These are phyloP conservation scores for Cyprinodon brontotheroides DNA, from an alignment of 2,113 vertebrate genomes.

Conservation along the genomic window DNA sequence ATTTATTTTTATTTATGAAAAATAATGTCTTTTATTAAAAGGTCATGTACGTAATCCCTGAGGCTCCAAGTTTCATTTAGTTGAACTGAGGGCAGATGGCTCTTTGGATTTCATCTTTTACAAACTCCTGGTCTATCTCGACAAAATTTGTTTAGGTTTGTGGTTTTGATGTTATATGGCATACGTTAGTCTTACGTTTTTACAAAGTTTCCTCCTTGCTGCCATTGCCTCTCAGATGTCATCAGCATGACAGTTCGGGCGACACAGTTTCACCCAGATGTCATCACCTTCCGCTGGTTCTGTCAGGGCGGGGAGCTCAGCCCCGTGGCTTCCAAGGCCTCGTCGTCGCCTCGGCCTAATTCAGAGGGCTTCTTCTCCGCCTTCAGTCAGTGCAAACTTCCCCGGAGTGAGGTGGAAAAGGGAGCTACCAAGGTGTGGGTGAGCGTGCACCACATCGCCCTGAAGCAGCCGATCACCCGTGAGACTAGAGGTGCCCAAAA, in stretches of 20 bases:
- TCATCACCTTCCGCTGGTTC: slow-evolving; percentile 84
- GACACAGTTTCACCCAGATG: slow-evolving; percentile 77
- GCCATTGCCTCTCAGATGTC: slow-evolving; percentile 57
- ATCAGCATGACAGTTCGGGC: slow-evolving; percentile 74
- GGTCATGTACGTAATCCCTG: no score
- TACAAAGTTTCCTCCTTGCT: background rate
- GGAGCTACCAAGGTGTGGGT: slow-evolving; percentile 80
- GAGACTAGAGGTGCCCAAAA: slow-evolving; percentile 75
- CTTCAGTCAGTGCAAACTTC: slow-evolving; percentile 79
- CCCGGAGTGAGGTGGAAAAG: slow-evolving; percentile 70
- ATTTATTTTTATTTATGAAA: no score
- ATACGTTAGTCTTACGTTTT: background rate
- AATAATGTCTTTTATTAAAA: no score
- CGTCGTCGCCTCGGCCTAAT: slow-evolving; percentile 74
- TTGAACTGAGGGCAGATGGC: no score
- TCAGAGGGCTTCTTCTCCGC: slow-evolving; percentile 79
- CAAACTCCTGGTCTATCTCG: no score
- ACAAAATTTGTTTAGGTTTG: background rate
- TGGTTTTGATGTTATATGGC: background rate
- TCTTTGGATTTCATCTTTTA: no score
- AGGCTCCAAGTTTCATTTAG: no score
- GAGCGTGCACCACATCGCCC: slow-evolving; percentile 78
- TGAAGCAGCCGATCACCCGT: slow-evolving; percentile 75
- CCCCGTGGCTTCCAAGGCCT: slow-evolving; percentile 75
- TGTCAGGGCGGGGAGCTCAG: slow-evolving; percentile 81